Base-by-base conservation (phyloP, 2,888 invertebrate species). In the Spodoptera exigua region DNA sequence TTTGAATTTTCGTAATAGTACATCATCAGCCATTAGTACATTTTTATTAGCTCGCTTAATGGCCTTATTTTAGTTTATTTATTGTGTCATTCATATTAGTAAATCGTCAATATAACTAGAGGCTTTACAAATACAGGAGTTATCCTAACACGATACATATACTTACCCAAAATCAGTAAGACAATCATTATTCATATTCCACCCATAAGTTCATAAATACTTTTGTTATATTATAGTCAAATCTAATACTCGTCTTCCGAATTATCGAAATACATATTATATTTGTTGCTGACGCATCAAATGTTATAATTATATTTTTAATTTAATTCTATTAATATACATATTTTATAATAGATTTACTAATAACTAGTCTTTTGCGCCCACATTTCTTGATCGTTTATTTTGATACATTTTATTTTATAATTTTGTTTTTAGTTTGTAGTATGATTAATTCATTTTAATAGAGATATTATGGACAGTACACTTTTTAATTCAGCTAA, bases 181-280 rank as follows among this genome's bases (percentile, higher is more conserved):
- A 2, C 44, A 14, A 46, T 45, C 27, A 27, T 27, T 27, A 27
- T 27, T 27, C 4, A 7, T 27, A 27, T 27, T 27, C 27, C 27
- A 27, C 21, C 3, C 21, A 27, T 27, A 27, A 27, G 21, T 27
- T 9, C 7, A 27, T 27, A 9, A 27, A 9, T 27, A 27, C 27
- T 5, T 9, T 35, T 41, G 27, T 44, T 56, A 40, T 64, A 43
- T 40, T 61, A 45, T 61, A 66, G 66, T 63, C 67, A 78, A 74
- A 68, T 60, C 27, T 64, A 82, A 83, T 82, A 83, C 82, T 81
- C 82, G 63, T 80, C 70, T 80, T 79, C 77, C 80, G 78, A 79
- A 81, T 79, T 79, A 70, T 74, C 39, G 59, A 63, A 59, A 49
- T 65, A 61, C 52, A 27, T 27, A 27, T 53, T 57, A 54, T 59